Evolutionary conservation across 2,888 invertebrate species (phyloP).

Genomic region (Crocallis elinguaria): DNA sequence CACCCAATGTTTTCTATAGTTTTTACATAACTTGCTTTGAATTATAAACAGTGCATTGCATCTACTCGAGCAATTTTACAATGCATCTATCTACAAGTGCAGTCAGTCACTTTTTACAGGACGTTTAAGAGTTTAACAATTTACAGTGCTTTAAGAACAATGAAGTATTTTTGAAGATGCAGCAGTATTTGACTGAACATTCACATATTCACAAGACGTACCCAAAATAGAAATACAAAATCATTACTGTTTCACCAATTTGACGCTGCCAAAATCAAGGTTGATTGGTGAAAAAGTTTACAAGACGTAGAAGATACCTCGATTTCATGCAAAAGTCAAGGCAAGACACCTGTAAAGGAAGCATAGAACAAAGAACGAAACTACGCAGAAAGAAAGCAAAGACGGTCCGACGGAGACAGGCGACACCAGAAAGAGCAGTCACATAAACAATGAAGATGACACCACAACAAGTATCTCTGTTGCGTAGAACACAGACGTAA

Average conservation of each 20-base stretch:
- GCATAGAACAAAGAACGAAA: constrained; percentile 47
- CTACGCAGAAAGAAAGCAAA: constrained; percentile 71
- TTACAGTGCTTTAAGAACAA: constrained; percentile 19
- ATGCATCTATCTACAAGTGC: constrained; percentile 44
- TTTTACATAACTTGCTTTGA: constrained; percentile 24
- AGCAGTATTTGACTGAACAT: constrained; percentile 26
- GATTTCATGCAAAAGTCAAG: constrained; percentile 31
- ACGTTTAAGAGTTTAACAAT: constrained; percentile 9
- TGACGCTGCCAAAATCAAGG: background rate
- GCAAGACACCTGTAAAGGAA: constrained; percentile 37
- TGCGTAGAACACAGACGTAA: constrained; percentile 57
- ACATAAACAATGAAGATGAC: constrained; percentile 69
- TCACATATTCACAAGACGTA: constrained; percentile 28
- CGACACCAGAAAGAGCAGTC: constrained; percentile 62
- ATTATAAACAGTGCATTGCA: constrained; percentile 26
- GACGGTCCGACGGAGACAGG: constrained; percentile 53
- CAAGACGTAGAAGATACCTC: constrained; percentile 26
- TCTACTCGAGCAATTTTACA: constrained; percentile 51
- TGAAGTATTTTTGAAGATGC: constrained; percentile 8
- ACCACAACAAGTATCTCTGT: constrained; percentile 71
- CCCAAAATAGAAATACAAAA: constrained; percentile 12
- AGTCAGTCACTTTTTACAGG: constrained; percentile 30
- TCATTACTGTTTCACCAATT: constrained; percentile 9
- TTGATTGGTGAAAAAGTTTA: constrained; percentile 23
- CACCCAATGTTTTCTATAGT: constrained; percentile 1